Base-by-base conservation (phyloP, 1,140 invertebrate species). In the Drosophila sechellia region DNA sequence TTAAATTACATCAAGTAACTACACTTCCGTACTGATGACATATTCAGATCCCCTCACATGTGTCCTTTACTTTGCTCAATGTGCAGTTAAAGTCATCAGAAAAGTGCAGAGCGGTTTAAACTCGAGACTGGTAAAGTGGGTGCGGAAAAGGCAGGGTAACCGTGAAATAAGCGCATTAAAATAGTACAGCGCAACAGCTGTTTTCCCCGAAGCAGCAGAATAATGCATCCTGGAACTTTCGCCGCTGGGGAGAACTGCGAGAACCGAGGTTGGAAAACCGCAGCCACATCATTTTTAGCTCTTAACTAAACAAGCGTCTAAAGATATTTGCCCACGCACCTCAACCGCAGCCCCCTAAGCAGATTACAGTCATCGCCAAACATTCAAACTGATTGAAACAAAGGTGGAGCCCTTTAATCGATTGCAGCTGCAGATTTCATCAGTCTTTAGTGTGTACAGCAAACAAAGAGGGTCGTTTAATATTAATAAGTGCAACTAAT, bases 181-280 rank as follows among this genome's bases (percentile, higher is more conserved):
- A 79, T 46, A 49, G 65, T 48, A 49, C 68, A 57, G 50, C 46
- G 79, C 70, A 84, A 84, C 80, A 81, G 78, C 78, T 81, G 69
- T 42, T 57, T 40, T 20, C 27, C 31, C 43, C 34, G 15, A n/a
- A 66, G 60, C n/a, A n/a, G 12, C 22, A n/a, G 65, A 34, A 54
- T 54, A 70, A 39, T 60, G 59, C 42, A 66, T 55, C 43, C 54
- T 17, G 50, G 0, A 49, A 46, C 40, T 46, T 52, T 45, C 5
- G 27, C 52, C 35, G 31, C 59, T 34, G 22, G 12, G 53, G 20
- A 64, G 42, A 31, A 20, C 20, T 8, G 11, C 22, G 50, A 31
- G 59, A 4, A 53, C 2, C 15, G 45, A 25, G 46, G 37, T 27
- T 27, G 40, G 17, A 22, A 25, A 70, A 70, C 65, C 65, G 52